Percentiles rank a stretch among this genome's conserved stretches.
Conservation (phyloP, 2,888 invertebrate species). For the Cataglyphis cursor region DNA sequence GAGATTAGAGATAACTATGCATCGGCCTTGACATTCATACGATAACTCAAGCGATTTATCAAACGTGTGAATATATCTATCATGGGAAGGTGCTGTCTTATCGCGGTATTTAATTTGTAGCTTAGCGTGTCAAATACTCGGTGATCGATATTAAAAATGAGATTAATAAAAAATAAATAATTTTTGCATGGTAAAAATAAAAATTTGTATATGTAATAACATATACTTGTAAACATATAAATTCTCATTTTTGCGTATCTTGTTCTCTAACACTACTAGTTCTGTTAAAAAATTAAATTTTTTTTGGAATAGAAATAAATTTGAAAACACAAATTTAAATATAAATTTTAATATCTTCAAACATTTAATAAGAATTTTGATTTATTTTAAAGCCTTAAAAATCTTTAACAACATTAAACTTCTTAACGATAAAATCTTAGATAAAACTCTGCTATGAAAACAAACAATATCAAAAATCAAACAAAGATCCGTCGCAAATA, state of each 20-base stretch:
- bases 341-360: not conserved
- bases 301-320: not conserved
- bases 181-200: not conserved
- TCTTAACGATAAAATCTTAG: not conserved
- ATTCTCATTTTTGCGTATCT: not conserved
- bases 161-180: constrained; percentile 28
- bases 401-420: not conserved
- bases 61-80: constrained; percentile 38
- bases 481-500: not conserved
- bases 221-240: not conserved
- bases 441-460: not conserved
- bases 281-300: not conserved
- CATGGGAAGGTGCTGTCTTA: constrained; percentile 42
- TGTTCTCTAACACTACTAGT: not conserved
- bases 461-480: not conserved
- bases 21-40: constrained; percentile 71
- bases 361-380: not conserved
- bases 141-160: constrained; percentile 28
- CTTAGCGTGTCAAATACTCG: constrained; percentile 40
- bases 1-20: constrained; percentile 57
- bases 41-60: constrained; percentile 60
- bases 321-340: not conserved
- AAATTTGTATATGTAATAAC: not conserved
- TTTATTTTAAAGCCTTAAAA: not conserved
- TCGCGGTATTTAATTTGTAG: constrained; percentile 44